Base-by-base conservation (phyloP, 2,888 invertebrate genomes). In the Hirtodrosophila confusa region DNA sequence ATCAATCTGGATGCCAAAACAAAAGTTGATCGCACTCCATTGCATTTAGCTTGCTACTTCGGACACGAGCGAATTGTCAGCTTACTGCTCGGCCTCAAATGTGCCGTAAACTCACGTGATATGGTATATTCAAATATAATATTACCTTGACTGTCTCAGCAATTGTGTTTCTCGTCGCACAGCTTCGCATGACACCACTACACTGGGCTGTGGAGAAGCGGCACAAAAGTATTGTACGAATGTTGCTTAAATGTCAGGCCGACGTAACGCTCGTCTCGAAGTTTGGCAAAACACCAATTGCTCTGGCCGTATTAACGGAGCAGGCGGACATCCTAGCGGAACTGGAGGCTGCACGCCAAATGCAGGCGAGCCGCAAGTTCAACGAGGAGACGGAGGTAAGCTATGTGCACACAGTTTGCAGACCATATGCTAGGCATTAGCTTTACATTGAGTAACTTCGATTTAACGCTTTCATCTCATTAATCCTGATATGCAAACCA, bases 161-260 rank as follows among this genome's bases (percentile, higher is more conserved):
- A 55, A 27, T 7, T 43, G n/a, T 31, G 1, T 24, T 5, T 37
- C 24, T 50, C 44, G 23, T 72, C 51, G 12, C 41, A 44, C 86
- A 96, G 96, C 91, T 97, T 12, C 94, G 94, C 86, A 97, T 97
- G 98, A 98, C 98, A 40, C 97, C 98, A 37, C 93, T 98, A 60
- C 98, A 98, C 92, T 98, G 98, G 98, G 97, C 98, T 5, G 96
- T 96, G 40, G 96, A 97, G 92, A 95, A 95, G 84, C 95, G 95
- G 0, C 96, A 97, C 92, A 91, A 93, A 24, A 93, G 93, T 63
- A 93, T 95, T 45, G 96, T 95, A 41, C 93, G 94, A 53, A 90
- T 94, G 69, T 92, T 98, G 72, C 91, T 98, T 48, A 93, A 94
- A 60, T 92, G 94, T 86, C 96, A 97, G 53, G 97, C 97, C 0